Percentiles rank a stretch among this genome's conserved stretches.
Evolutionary conservation across 2,113 vertebrate genomes (phyloP).

Genomic region (Megalops atlanticus): DNA sequence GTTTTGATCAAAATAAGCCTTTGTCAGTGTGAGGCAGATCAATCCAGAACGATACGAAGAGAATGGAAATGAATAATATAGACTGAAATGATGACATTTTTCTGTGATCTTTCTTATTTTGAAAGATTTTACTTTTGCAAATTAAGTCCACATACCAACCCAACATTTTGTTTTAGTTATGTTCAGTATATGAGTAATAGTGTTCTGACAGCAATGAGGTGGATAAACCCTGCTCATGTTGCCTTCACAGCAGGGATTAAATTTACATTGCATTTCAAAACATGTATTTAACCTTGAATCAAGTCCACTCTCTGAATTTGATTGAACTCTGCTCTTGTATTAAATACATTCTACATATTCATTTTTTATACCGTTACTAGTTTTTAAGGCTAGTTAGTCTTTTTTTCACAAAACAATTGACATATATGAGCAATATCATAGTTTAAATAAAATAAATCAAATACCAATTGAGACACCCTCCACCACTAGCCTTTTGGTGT

Average conservation of each 20-base stretch:
- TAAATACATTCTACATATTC: not conserved
- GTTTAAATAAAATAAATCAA: not conserved
- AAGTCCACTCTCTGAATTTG: no score
- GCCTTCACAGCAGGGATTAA: conserved; percentile 2
- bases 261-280: not conserved
- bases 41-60: not conserved
- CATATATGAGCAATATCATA: not conserved
- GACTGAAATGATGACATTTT: not conserved
- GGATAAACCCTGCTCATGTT: not conserved
- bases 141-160: not conserved
- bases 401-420: not conserved
- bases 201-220: not conserved
- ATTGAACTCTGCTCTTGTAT: no score
- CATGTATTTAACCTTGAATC: not conserved
- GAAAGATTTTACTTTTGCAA: no score
- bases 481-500: no score
- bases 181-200: not conserved
- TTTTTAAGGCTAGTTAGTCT: not conserved
- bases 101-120: not conserved
- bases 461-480: not conserved
- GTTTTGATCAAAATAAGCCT: no score
- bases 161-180: not conserved
- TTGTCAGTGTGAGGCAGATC: not conserved
- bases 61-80: not conserved
- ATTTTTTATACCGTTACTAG: not conserved